Conservation (phyloP, 1,140 invertebrate genomes). For the Pseudomyrmex cubaensis region DNA sequence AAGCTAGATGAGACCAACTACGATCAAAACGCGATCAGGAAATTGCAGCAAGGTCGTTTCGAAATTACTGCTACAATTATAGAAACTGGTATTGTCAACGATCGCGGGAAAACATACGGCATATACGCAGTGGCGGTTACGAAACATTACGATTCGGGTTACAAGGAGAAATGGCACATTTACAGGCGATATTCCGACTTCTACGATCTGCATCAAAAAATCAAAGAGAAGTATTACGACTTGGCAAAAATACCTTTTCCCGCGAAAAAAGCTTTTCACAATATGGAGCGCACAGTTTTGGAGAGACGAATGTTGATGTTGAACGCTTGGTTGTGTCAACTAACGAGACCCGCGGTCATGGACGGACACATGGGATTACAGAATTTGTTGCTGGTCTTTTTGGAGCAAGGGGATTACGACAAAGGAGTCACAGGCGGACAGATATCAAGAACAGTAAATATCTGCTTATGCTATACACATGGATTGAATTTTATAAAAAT, state of each 20-base stretch:
- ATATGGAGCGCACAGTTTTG: slow-evolving; percentile 94
- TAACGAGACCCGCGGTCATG: slow-evolving; percentile 88
- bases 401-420: slow-evolving; percentile 93
- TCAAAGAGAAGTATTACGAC: slow-evolving; percentile 93
- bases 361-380: slow-evolving; percentile 88
- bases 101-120: slow-evolving; percentile 93
- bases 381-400: slow-evolving; percentile 90
- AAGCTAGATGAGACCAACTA: slow-evolving; percentile 78
- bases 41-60: slow-evolving; percentile 87
- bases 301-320: slow-evolving; percentile 94
- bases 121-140: slow-evolving; percentile 95
- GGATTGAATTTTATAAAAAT: no score
- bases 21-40: slow-evolving; percentile 84
- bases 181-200: slow-evolving; percentile 96
- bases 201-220: slow-evolving; percentile 92
- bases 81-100: slow-evolving; percentile 91
- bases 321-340: slow-evolving; percentile 92
- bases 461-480: neutral
- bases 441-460: slow-evolving; percentile 86
- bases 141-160: slow-evolving; percentile 87
- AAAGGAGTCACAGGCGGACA: slow-evolving; percentile 87
- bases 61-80: slow-evolving; percentile 89
- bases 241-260: slow-evolving; percentile 93
- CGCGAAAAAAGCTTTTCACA: slow-evolving; percentile 97
- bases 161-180: slow-evolving; percentile 92